Percentiles rank a stretch among this genome's conserved stretches.
Evolutionary conservation across 2,113 vertebrate species (phyloP).

Genomic region (Saimiri boliviensis): DNA sequence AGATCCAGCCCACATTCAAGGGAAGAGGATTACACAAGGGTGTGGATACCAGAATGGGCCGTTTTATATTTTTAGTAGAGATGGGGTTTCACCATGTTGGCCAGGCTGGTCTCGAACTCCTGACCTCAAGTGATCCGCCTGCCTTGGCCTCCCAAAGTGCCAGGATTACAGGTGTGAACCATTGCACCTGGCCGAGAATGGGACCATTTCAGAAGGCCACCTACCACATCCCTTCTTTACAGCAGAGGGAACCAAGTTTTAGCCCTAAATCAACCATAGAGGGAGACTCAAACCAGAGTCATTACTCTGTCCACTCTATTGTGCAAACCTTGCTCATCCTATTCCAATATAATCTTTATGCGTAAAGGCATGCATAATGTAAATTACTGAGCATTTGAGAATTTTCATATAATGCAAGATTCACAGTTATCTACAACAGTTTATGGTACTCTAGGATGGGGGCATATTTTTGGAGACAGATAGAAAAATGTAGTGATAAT

Average conservation of each 20-base stretch:
- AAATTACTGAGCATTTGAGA: background rate
- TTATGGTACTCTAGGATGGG: conserved; percentile 41
- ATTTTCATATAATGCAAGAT: conserved; percentile 41
- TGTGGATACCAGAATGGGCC: background rate
- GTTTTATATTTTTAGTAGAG: background rate
- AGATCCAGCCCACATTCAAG: background rate
- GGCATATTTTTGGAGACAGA: conserved; percentile 58
- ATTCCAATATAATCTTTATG: background rate
- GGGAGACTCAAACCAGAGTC: background rate
- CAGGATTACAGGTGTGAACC: no score
- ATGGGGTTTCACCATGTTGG: no score
- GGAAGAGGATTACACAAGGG: background rate
- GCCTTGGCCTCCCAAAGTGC: no score
- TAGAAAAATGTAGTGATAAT: conserved; percentile 65
- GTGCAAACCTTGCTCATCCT: background rate
- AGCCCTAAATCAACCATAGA: background rate
- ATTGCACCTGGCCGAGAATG: fast-evolving
- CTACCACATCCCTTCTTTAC: background rate
- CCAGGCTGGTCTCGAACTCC: no score
- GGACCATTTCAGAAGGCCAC: background rate
- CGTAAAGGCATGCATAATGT: background rate
- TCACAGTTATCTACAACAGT: background rate
- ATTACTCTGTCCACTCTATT: background rate
- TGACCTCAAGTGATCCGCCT: no score
- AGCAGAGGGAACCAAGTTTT: conserved; percentile 20